These are phyloP conservation scores for Gymnarchus niloticus DNA, from an alignment of 2,113 vertebrate species.

Conservation along the genomic window DNA sequence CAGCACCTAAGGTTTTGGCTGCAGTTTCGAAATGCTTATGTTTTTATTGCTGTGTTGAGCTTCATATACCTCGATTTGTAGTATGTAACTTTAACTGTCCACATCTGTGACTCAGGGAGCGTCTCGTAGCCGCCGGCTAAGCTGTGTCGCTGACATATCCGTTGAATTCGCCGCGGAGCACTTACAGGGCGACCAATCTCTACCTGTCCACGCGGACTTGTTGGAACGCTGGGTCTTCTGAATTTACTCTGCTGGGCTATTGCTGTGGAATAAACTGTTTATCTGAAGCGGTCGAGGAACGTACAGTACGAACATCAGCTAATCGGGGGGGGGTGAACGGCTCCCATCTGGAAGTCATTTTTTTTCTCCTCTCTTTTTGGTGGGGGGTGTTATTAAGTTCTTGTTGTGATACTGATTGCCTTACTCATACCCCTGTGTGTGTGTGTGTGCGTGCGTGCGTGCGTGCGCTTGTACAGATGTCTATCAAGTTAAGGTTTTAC, in stretches of 20 bases:
- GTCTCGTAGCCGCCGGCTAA: not conserved
- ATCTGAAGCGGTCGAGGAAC: conserved; percentile 46
- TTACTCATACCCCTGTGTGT: conserved; percentile 13
- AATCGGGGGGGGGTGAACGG: conserved; percentile 21
- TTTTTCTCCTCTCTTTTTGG: conserved; percentile 8
- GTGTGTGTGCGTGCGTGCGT: not conserved
- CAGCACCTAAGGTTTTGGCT: no score
- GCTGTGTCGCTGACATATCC: conserved; percentile 23
- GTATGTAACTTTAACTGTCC: not conserved
- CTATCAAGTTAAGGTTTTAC: not conserved
- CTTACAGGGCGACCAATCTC: conserved; percentile 17
- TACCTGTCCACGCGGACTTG: conserved; percentile 20
- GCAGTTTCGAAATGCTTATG: no score
- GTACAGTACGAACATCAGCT: conserved; percentile 33
- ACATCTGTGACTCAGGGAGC: not conserved
- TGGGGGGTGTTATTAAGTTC: not conserved
- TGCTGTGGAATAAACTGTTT: conserved; percentile 45
- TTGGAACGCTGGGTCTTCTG: conserved; percentile 36
- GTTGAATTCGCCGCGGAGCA: not conserved
- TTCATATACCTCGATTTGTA: not conserved
- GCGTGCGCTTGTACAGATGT: not conserved
- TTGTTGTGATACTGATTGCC: conserved; percentile 27
- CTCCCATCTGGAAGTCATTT: conserved; percentile 44
- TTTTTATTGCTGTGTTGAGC: not conserved
- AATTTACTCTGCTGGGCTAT: conserved; percentile 30